Evolutionary conservation across 2,888 invertebrate species (phyloP), one percentile per base, ranked within the genome.

Genomic region (Anarsia innoxiella): DNA sequence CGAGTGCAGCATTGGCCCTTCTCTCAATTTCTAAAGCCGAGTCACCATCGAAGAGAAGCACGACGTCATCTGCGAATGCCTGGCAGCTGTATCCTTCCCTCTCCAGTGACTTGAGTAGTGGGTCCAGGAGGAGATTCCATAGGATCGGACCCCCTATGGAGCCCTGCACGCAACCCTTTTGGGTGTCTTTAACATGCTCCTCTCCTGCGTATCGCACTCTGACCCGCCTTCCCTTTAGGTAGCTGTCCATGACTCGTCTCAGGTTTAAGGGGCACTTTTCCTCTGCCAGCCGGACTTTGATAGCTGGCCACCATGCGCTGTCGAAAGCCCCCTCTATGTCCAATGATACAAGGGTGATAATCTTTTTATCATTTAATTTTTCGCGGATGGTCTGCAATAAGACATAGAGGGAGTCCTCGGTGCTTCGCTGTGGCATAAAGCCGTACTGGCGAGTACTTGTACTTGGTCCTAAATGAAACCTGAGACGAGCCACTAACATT

Each of bases 341-440:
- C 2, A 29, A 29, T 10, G 31, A 37, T 3, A 36, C 12, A 5
- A 23, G 12, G 2, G 12, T 23, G 2, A 23, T 11, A 12, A 23
- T 8, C 19, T 23, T 16, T 9, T 23, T 10, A 4, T n/a, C 2
- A 9, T 27, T 6, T 10, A 27, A 12, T 4, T 10, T 10, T 2
- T 6, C 11, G 5, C 11, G 3, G 12, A 27, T 32, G 8, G 10
- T 2, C 4, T 23, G 8, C 5, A 14, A 2, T 5, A 37, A 19
- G 14, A n/a, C 25, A 37, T 25, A 31, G 10, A 31, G 30, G 30
- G 37, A 8, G 37, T 36, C 29, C 19, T 29, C 28, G 12, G 36
- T 29, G 23, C 36, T 16, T 19, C 19, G 3, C 16, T 31, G 15
- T 37, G 37, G 37, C 31, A 31, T 31, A 10, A 31, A 31, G 6